phyloP scores from a whole-genome alignment of 2,797 vertebrate species.

The Ptychadena robeensis region DNA sequence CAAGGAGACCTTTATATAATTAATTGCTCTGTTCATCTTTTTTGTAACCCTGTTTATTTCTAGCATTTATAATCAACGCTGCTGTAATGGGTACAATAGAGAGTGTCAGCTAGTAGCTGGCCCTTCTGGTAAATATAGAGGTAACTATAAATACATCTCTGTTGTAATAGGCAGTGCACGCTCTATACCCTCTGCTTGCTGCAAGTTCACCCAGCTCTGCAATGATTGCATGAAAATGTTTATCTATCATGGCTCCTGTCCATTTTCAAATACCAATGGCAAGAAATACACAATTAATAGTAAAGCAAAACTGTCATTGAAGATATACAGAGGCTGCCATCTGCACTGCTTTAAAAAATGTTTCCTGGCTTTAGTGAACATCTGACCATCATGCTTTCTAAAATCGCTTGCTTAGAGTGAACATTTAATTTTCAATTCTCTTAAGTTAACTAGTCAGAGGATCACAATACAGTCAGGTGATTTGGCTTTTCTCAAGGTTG shows the following conservation, averaged over 20 bases:
- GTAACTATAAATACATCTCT: slow-evolving; percentile 40
- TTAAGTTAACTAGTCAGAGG: too few relatives aligned
- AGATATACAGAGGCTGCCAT: too few relatives aligned
- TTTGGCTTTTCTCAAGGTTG: too few relatives aligned
- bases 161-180: neutral
- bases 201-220: neutral
- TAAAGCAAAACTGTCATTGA: too few relatives aligned
- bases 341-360: too few relatives aligned
- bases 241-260: slow-evolving; percentile 16
- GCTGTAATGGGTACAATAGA: slow-evolving; percentile 73
- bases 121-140: slow-evolving; percentile 73
- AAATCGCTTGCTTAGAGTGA: too few relatives aligned
- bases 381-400: too few relatives aligned
- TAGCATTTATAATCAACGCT: slow-evolving; percentile 71
- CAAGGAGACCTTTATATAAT: neutral
- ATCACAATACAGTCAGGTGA: too few relatives aligned
- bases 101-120: slow-evolving; percentile 75
- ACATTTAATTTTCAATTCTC: too few relatives aligned
- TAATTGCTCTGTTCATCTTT: neutral
- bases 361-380: too few relatives aligned
- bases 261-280: too few relatives aligned
- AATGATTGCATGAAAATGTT: neutral
- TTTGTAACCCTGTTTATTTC: slow-evolving; percentile 54
- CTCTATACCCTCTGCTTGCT: slow-evolving; percentile 23
- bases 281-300: too few relatives aligned